These are phyloP conservation scores for Ennomos quercinarius DNA, from an alignment of 2,888 invertebrate species.

Conservation along the genomic window DNA sequence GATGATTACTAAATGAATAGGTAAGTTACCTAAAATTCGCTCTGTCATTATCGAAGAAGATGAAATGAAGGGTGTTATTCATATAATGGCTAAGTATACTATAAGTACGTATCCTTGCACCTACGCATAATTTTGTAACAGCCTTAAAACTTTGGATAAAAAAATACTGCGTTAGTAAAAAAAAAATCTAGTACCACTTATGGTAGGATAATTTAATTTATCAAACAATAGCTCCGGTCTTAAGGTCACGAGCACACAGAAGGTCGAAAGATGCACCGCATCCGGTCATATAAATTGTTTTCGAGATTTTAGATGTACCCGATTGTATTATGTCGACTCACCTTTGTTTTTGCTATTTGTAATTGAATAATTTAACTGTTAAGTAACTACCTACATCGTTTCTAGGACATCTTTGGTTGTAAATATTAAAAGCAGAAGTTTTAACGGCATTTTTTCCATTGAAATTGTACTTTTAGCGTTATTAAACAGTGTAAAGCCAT, in stretches of 20 bases:
- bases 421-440: neutral
- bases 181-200: neutral
- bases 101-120: too few relatives aligned
- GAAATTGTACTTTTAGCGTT: too few relatives aligned
- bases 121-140: too few relatives aligned
- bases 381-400: too few relatives aligned
- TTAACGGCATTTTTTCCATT: neutral
- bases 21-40: too few relatives aligned
- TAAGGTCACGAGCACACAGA: constrained; percentile 55
- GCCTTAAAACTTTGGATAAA: too few relatives aligned
- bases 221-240: constrained; percentile 45
- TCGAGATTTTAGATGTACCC: constrained; percentile 58
- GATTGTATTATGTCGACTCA: constrained; percentile 52
- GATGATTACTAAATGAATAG: too few relatives aligned
- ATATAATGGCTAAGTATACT: too few relatives aligned
- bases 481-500: too few relatives aligned
- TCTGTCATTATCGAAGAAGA: too few relatives aligned
- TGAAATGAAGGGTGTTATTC: too few relatives aligned
- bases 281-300: constrained; percentile 66
- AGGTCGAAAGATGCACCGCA: constrained; percentile 62
- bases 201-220: constrained; percentile 33
- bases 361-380: constrained; percentile 11
- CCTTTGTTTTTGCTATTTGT: constrained; percentile 54
- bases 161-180: too few relatives aligned
- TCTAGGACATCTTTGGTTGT: constrained; percentile 15